phyloP scores from a whole-genome alignment of 2,797 vertebrate genomes.

The Falco berigora region DNA sequence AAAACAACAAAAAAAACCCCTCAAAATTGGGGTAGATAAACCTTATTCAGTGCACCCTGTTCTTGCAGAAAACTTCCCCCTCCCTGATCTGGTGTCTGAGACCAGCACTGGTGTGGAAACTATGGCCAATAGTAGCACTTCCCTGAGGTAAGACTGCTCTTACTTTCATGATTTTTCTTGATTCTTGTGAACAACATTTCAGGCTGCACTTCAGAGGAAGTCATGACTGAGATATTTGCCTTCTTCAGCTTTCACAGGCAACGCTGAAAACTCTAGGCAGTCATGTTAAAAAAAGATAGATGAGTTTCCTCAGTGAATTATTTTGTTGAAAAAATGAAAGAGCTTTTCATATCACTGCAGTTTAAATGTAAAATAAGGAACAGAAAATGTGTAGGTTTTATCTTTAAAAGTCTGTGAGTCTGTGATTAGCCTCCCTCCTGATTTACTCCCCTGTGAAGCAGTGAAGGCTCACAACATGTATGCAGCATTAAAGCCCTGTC shows the following conservation, averaged over 20 bases:
- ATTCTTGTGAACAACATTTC: not conserved
- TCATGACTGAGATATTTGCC: not conserved
- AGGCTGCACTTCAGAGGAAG: not conserved
- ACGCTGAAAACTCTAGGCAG: not conserved
- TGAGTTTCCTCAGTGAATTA: not conserved
- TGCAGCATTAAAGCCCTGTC: not conserved
- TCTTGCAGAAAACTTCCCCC: slow-evolving; percentile 89
- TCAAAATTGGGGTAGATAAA: not conserved
- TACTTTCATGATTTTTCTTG: not conserved
- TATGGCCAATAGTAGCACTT: slow-evolving; percentile 88
- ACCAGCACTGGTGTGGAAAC: slow-evolving; percentile 93
- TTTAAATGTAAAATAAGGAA: not conserved
- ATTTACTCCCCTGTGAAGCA: not conserved
- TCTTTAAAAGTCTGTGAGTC: not conserved
- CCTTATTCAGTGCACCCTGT: not conserved
- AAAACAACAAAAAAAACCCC: not conserved
- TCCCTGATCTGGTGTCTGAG: slow-evolving; percentile 88
- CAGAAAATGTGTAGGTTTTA: not conserved
- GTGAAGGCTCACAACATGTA: too few relatives aligned
- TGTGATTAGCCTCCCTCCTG: not conserved
- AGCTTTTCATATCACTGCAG: not conserved
- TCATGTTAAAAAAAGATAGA: not conserved
- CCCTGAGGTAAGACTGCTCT: slow-evolving; percentile 79
- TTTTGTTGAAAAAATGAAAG: not conserved
- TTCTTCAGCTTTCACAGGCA: not conserved